Evolutionary conservation across 2,797 vertebrate species (phyloP), one percentile per base, ranked within the genome.

Genomic region (Anabas testudineus): DNA sequence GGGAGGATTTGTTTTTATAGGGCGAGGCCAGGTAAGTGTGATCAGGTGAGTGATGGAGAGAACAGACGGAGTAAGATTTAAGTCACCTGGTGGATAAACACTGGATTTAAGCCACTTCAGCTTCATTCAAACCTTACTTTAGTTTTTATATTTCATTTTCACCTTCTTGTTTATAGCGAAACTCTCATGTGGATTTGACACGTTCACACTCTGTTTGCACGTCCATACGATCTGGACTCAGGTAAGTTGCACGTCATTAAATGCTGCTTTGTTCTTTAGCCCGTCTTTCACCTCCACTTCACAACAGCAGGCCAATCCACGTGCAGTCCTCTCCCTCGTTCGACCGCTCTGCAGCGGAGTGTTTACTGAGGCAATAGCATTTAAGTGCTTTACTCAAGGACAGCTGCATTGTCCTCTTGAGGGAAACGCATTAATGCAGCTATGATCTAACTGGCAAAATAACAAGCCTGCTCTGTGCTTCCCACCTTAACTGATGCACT

Each of bases 341-440:
- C 32, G 62, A 81, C 66, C 39, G 54, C 80, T 76, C 52, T 13
- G 49, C 64, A 58, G 76, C 60, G 18, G 55, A 76, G 76, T 87
- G 81, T 91, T 91, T 88, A 84, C 84, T 66, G 78, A 89, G 79
- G 90, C 89, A 91, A 88, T 87, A 87, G 63, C 74, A 41, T 90
- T 83, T 90, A 91, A 92, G 91, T 92, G 90, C 90, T 88, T 91
- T 82, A 79, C 85, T 90, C 83, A 88, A 91, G 87, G 90, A 91
- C 89, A 84, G 84, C 87, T 87, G 82, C 81, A 75, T 81, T 48
- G 80, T 85, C 87, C 86, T 89, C 91, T 87, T 71, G 67, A 86
- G 91, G 76, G 87, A 88, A 72, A 68, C 84, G 72, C 78, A 84
- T 83, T 90, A 91, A 92, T 92, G 90, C 87, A 92, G 89, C 88